Evolutionary conservation across 2,888 invertebrate genomes (phyloP).

Genomic region (Diaprepes abbreviatus): DNA sequence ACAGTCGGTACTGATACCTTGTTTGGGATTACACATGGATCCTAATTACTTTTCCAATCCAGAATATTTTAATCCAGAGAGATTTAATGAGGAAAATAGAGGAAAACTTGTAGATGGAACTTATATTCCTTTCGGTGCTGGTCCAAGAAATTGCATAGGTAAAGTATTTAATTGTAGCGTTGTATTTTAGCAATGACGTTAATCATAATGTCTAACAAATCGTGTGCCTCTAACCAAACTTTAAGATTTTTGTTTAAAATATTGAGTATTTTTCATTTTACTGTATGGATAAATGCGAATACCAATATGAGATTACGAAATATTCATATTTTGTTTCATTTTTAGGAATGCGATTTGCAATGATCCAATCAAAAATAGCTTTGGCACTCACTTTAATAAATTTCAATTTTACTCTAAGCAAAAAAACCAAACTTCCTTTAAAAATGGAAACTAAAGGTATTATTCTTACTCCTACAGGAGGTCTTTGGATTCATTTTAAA

Average conservation of each 20-base stretch:
- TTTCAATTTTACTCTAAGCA: conserved; percentile 62
- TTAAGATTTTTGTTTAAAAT: no score
- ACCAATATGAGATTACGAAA: no score
- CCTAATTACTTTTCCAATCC: conserved; percentile 72
- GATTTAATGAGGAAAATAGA: conserved; percentile 70
- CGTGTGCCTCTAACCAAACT: no score
- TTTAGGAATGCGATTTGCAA: conserved; percentile 71
- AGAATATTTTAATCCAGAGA: conserved; percentile 71
- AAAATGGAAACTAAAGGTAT: conserved; percentile 66
- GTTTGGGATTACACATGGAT: conserved; percentile 73
- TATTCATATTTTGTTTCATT: conserved; percentile 50
- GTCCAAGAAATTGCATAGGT: conserved; percentile 73
- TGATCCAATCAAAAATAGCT: conserved; percentile 71
- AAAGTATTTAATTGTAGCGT: no score
- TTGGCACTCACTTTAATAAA: conserved; percentile 68
- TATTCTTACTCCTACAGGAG: conserved; percentile 63
- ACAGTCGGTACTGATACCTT: conserved; percentile 70
- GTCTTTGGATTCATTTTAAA: conserved; percentile 64
- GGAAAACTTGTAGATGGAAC: conserved; percentile 67
- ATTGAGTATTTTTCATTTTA: no score
- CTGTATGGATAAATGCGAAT: no score
- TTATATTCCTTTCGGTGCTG: conserved; percentile 72
- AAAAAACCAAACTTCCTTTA: conserved; percentile 63
- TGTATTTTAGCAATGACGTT: no score
- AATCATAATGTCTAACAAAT: no score